Evolutionary conservation across 2,888 invertebrate species (phyloP), one percentile per base, ranked within the genome.

Genomic region (Mallateleia sp.): DNA sequence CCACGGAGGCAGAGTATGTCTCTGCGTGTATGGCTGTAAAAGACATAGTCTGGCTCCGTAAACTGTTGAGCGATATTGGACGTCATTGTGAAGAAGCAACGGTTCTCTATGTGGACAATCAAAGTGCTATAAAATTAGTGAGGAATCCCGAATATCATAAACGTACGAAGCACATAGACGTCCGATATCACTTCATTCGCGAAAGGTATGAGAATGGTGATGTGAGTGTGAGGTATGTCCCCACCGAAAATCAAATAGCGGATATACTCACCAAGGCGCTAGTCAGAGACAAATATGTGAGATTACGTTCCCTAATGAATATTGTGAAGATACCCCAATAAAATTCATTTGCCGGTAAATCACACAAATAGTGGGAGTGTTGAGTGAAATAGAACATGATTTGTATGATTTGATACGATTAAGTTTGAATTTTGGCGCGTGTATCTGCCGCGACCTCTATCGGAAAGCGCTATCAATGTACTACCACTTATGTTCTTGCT

Each of bases 111-210:
- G 9, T 85, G 1, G 85, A 85, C 28, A 79, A 85, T 47, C 85
- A 85, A 24, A 85, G 85, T 58, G 85, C 79, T 0, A 85, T 85
- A 0, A 71, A 24, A 15, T 38, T 85, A 5, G 47, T 72, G 0
- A 72, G 66, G 18, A 79, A 85, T 24, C 69, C 79, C 0, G 60
- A n/a, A n/a, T n/a, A n/a, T n/a, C n/a, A n/a, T n/a, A n/a, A n/a
- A n/a, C n/a, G n/a, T n/a, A n/a, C n/a, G 67, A 85, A 84, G 14
- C 72, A 84, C 52, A 84, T 72, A n/a, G 78, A 78, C 25, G 45
- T 78, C 6, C 28, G 32, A 32, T 84, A 58, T 38, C 78, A 84
- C 58, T 71, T 71, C 14, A 84, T 84, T 32, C 66, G 78, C 0
- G 42, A 42, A 47, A 87, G 24, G 58, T 85, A 15, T 89, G 81